Evolutionary conservation across 2,888 invertebrate species (phyloP).

Genomic region (Scelioninae gen. 1): DNA sequence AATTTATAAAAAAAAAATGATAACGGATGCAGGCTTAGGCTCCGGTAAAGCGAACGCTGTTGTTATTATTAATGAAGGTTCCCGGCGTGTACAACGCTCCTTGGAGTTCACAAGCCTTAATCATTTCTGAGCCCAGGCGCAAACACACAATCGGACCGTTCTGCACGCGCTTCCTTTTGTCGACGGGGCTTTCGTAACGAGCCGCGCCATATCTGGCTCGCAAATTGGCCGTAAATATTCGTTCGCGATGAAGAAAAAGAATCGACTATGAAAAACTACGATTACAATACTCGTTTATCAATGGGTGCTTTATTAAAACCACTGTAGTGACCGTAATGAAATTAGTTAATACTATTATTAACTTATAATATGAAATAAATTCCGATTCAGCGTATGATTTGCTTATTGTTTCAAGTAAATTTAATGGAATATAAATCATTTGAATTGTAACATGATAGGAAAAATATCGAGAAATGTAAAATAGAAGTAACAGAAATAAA

Average conservation of each 20-base stretch:
- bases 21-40: too few relatives aligned
- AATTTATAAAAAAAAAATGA: too few relatives aligned
- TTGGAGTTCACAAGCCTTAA: too few relatives aligned
- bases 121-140: slow-evolving; percentile 70
- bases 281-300: slow-evolving; percentile 57
- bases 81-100: too few relatives aligned
- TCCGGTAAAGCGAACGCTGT: too few relatives aligned
- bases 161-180: slow-evolving; percentile 75
- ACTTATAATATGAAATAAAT: slow-evolving; percentile 14
- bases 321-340: slow-evolving; percentile 19
- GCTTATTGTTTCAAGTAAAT: too few relatives aligned
- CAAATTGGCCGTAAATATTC: slow-evolving; percentile 77
- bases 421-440: too few relatives aligned
- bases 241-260: slow-evolving; percentile 56
- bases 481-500: too few relatives aligned
- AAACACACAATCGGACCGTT: slow-evolving; percentile 71
- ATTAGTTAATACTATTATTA: slow-evolving; percentile 33
- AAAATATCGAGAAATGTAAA: too few relatives aligned
- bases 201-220: slow-evolving; percentile 74
- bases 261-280: slow-evolving; percentile 56
- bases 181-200: slow-evolving; percentile 75
- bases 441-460: too few relatives aligned
- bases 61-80: too few relatives aligned
- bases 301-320: slow-evolving; percentile 44
- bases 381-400: too few relatives aligned